Evolutionary conservation across 1,140 invertebrate species (phyloP), one percentile per base, ranked within the genome.

Genomic region (Platyscapa corneri): DNA sequence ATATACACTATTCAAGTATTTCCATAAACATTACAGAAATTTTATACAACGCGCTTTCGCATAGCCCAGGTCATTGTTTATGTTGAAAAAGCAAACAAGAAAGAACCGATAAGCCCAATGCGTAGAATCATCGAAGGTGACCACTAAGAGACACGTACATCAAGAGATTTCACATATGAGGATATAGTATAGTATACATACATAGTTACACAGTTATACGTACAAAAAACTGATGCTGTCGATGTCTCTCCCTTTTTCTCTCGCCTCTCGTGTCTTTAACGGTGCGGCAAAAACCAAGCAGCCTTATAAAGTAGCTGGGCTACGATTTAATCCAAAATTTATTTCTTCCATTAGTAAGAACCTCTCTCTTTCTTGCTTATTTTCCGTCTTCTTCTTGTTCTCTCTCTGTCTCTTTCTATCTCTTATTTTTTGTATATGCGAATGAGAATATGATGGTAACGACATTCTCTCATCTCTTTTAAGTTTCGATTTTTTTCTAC

Each of bases 271-370:
- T 76, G 65, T 46, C 79, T 56, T 34, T 42, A 37, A 42, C 18
- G 37, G 20, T 10, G 37, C 20, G 8, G 70, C 16, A 42, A 74
- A 37, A 42, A 74, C 20, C 70, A 77, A 49, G 87, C 89, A 88
- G 88, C 88, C 88, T 89, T 90, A 92, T 93, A 93, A 93, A 93
- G 93, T 93, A 93, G 93, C 91, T 90, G 86, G 88, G 90, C 90
- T 92, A 93, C 93, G 92, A 93, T 93, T 93, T 93, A 93, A 93
- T 93, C 92, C 93, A 89, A 92, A 93, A 93, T 93, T 93, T 93
- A 93, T 93, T 92, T 92, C 89, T 91, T 93, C 92, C 92, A 93
- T 93, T 93, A 93, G 92, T 93, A 93, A 93, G 92, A 92, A 92
- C 92, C 93, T 93, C 92, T 93, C 92, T 91, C 77, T 39, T 67